Base-by-base conservation (phyloP, 2,888 invertebrate genomes). In the Calameuta filiformis region DNA sequence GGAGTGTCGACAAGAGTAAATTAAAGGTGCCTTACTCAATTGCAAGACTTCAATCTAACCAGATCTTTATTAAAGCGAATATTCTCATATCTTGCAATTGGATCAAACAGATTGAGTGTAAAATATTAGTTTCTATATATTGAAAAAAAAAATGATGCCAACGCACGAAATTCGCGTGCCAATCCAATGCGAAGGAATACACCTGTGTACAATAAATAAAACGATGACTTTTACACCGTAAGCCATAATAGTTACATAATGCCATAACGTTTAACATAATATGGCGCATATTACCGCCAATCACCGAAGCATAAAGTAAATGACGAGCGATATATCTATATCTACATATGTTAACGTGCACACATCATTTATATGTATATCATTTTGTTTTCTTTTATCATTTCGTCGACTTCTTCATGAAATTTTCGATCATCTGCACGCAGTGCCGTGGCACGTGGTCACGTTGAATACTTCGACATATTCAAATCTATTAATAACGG, bases 171-270 rank as follows among this genome's bases (percentile, higher is more conserved):
- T 9, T 9, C 9, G 56, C 56, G 56, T 56, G 56, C 56, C 56
- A 56, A 56, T 56, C 56, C 56, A 23, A 56, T 56, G 56, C 23
- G 23, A 56, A 23, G 56, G 56, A 56, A 15, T 56, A 56, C 1
- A 56, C 9, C 56, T 87, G 86, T 87, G 87, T 89, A 90, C 87
- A 89, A 89, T 87, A 87, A 87, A 85, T 82, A 81, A 76, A 81
- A 76, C 84, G 87, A 83, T 80, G 83, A 88, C 56, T 56, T 56
- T 56, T 56, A 56, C 56, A 89, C 86, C 85, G 79, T 81, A 89
- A 90, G 91, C 90, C 91, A 90, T 91, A 90, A 90, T 90, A 90
- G 87, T 88, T 85, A 88, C 86, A 89, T 88, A 91, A 90, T 90
- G 91, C 90, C 91, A 91, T 91, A 90, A 87, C 84, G 83, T 89